These are phyloP conservation scores for Coptodon rendalli DNA, from an alignment of 2,113 vertebrate species.

Conservation along the genomic window DNA sequence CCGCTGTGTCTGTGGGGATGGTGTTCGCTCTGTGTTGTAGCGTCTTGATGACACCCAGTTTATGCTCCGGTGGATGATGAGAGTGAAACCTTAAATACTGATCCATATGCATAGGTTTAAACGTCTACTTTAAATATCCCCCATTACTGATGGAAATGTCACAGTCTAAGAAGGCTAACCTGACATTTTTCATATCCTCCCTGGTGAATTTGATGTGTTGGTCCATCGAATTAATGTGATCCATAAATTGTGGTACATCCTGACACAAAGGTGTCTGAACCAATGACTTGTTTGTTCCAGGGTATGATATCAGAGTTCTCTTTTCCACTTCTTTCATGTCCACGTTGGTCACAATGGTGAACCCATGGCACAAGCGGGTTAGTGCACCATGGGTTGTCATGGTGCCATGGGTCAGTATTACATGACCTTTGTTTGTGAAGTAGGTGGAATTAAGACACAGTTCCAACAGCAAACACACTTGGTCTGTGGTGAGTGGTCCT, in stretches of 20 bases:
- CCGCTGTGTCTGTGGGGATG: fast-evolving
- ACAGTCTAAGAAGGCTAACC: fast-evolving
- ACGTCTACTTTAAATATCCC: background rate
- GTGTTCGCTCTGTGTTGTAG: background rate
- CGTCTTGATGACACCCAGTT: background rate
- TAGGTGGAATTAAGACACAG: background rate
- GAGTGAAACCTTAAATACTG: background rate
- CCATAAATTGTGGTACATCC: background rate
- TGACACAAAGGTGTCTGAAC: background rate
- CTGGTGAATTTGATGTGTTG: background rate
- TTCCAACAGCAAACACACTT: fast-evolving
- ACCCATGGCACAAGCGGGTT: background rate
- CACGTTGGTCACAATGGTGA: background rate
- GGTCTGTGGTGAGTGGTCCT: background rate
- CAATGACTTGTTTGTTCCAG: background rate
- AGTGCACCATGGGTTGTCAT: background rate
- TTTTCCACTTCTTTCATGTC: background rate
- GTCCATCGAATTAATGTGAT: fast-evolving
- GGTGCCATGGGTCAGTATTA: background rate
- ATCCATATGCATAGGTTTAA: background rate
- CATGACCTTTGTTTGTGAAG: background rate
- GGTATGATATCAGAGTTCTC: background rate
- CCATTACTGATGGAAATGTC: background rate
- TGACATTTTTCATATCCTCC: background rate
- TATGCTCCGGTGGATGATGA: background rate